Evolutionary conservation across 64 coral and sea anemone genomes (phyloP).

Genomic region (Porites australiensis): DNA sequence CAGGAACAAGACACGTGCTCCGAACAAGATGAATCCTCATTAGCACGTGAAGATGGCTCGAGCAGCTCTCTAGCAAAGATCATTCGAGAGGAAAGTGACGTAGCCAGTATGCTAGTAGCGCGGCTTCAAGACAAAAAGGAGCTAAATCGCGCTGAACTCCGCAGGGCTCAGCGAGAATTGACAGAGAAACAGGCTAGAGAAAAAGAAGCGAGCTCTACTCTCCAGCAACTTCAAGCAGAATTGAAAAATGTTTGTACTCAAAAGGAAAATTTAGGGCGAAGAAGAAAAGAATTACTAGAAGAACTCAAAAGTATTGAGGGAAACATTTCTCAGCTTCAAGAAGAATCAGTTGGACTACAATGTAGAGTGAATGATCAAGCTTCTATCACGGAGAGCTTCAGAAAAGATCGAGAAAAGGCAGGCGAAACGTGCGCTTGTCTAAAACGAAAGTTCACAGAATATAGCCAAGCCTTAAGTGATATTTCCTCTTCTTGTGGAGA

Average conservation of each 20-base stretch:
- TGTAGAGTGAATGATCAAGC: constrained; percentile 4
- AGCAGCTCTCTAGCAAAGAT: constrained; percentile 10
- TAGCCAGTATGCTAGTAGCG: constrained; percentile 31
- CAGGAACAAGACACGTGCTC: background rate
- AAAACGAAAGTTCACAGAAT: constrained; percentile 40
- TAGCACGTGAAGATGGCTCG: constrained; percentile 1
- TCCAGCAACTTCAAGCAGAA: constrained; percentile 19
- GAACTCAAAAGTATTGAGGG: constrained; percentile 32
- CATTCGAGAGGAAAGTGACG: constrained; percentile 37
- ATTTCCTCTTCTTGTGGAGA: constrained; percentile 24
- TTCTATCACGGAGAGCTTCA: background rate
- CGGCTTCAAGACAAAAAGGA: constrained; percentile 51
- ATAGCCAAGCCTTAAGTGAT: constrained; percentile 41
- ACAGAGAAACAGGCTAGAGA: constrained; percentile 1
- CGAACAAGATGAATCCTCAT: background rate
- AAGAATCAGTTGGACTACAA: constrained; percentile 20
- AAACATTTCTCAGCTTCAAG: constrained; percentile 33
- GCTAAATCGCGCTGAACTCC: constrained; percentile 13
- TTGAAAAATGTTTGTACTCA: background rate
- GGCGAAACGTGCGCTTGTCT: constrained; percentile 1
- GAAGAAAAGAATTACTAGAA: constrained; percentile 37
- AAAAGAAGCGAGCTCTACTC: background rate
- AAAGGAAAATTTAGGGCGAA: background rate
- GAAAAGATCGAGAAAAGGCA: constrained; percentile 11
- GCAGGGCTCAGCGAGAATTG: constrained; percentile 7